Evolutionary conservation across 2,888 invertebrate genomes (phyloP).

Genomic region (Agonopterix subpropinquella): DNA sequence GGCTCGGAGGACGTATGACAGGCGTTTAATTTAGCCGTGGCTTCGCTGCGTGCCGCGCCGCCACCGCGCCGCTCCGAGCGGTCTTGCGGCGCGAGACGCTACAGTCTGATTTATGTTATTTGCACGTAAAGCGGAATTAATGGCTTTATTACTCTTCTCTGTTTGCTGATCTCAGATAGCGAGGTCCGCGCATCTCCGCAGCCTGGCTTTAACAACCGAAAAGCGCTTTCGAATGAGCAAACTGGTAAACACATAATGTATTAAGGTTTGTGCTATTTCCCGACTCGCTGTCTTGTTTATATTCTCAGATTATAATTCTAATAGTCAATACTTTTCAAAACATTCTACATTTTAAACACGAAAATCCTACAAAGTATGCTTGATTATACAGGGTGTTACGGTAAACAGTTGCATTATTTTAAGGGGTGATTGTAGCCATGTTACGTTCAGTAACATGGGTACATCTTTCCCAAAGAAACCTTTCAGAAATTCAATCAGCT

Average conservation of each 20-base stretch:
- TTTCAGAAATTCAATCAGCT: no score
- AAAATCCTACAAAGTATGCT: no score
- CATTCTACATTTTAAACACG: no score
- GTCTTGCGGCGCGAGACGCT: constrained; percentile 55
- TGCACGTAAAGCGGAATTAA: constrained; percentile 73
- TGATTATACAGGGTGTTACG: no score
- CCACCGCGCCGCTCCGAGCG: constrained; percentile 28
- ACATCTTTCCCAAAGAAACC: no score
- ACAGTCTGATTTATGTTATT: constrained; percentile 73
- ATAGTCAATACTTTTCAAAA: constrained; percentile 7
- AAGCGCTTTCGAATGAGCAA: constrained; percentile 47
- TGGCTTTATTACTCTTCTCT: constrained; percentile 69
- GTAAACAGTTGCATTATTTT: no score
- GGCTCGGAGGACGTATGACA: constrained; percentile 51
- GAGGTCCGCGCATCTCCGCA: constrained; percentile 42
- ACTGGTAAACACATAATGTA: constrained; percentile 40
- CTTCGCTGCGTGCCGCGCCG: constrained; percentile 37
- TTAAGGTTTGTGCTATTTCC: constrained; percentile 25
- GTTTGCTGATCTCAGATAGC: constrained; percentile 60
- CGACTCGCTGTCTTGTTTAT: constrained; percentile 19
- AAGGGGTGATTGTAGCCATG: no score
- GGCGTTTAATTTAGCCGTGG: constrained; percentile 57
- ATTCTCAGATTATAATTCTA: constrained; percentile 21
- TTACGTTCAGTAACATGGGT: no score
- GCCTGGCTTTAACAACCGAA: constrained; percentile 42